These are phyloP conservation scores for Octopus sinensis DNA, from an alignment of 1,140 invertebrate genomes.

Conservation along the genomic window DNA sequence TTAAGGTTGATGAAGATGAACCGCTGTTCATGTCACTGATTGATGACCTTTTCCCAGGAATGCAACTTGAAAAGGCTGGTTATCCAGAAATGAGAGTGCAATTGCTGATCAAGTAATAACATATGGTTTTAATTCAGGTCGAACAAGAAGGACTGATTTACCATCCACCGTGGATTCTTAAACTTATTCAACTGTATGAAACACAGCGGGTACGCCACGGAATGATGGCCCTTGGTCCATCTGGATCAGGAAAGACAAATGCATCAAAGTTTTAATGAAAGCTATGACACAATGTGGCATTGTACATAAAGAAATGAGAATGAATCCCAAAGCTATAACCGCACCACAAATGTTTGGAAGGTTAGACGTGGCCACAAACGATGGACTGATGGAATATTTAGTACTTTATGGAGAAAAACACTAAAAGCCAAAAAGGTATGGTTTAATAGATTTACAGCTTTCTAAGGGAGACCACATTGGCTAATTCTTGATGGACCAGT, in stretches of 20 bases:
- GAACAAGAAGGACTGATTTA: constrained; percentile 69
- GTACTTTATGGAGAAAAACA: constrained; percentile 91
- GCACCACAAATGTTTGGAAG: constrained; percentile 96
- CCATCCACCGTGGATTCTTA: constrained; percentile 90
- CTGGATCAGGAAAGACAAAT: constrained; percentile 79
- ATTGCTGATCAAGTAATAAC: no score
- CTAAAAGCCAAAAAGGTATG: constrained; percentile 77
- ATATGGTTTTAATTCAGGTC: no score
- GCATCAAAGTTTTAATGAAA: constrained; percentile 89
- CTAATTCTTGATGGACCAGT: no score
- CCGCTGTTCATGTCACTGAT: constrained; percentile 93
- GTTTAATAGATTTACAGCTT: not conserved
- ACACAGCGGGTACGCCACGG: constrained; percentile 91
- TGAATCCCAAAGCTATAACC: constrained; percentile 97
- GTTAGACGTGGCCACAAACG: constrained; percentile 92
- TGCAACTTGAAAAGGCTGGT: constrained; percentile 82
- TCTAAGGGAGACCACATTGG: no score
- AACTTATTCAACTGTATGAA: constrained; percentile 92
- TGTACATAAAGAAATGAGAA: constrained; percentile 77
- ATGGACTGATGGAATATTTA: constrained; percentile 99
- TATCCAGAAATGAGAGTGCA: constrained; percentile 69
- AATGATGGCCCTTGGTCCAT: constrained; percentile 92
- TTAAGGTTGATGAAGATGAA: constrained; percentile 86
- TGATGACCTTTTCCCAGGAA: constrained; percentile 93
- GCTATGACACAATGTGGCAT: constrained; percentile 53